Evolutionary conservation across 2,888 invertebrate genomes (phyloP).

Genomic region (Clistopyga incitator): DNA sequence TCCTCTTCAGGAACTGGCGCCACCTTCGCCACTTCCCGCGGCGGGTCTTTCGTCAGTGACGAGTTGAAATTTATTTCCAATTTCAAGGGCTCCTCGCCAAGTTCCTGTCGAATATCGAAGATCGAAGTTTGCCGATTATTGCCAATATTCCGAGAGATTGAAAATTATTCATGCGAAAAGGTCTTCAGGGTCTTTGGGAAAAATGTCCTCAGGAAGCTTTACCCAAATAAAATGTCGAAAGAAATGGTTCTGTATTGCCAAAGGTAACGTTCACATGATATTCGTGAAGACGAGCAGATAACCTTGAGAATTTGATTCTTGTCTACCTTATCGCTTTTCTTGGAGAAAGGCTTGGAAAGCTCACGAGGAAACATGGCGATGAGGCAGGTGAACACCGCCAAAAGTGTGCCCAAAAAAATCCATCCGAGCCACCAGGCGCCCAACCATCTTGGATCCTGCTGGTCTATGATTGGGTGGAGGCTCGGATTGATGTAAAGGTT

Average conservation of each 20-base stretch:
- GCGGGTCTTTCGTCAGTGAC: conserved; percentile 52
- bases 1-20: conserved; percentile 61
- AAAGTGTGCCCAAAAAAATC: conserved; percentile 86
- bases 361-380: conserved; percentile 88
- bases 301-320: no score
- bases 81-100: conserved; percentile 77
- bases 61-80: conserved; percentile 69
- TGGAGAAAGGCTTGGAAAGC: conserved; percentile 82
- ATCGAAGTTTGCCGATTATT: background rate
- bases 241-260: no score
- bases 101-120: conserved; percentile 67
- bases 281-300: no score
- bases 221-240: no score
- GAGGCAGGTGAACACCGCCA: conserved; percentile 87
- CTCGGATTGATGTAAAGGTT: conserved; percentile 87
- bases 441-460: conserved; percentile 88
- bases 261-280: no score
- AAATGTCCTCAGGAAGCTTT: no score
- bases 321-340: conserved; percentile 50
- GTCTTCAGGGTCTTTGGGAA: no score
- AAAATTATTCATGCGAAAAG: no score
- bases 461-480: conserved; percentile 87
- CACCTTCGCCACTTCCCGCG: conserved; percentile 62
- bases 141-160: background rate
- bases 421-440: conserved; percentile 93